Evolutionary conservation across 1,140 invertebrate genomes (phyloP), one percentile per base, ranked within the genome.

Genomic region (Arion vulgaris): DNA sequence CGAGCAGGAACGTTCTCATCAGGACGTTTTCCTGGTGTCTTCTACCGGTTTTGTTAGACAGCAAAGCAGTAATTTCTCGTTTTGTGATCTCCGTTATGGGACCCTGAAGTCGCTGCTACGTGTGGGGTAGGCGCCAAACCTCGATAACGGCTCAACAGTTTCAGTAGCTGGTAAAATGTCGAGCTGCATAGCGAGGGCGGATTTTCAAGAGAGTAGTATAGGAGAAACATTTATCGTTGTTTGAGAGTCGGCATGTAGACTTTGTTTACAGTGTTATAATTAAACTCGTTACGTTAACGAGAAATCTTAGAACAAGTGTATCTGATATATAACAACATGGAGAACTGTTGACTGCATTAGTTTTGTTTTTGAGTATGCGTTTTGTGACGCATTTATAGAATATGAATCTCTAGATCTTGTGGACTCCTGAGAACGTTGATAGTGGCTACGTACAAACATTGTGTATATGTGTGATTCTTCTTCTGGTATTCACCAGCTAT

Each of bases 81-180:
- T 66, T 66, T 32, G 62, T 66, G 62, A 17, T 32, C 62, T 66
- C 28, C 28, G 17, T 66, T 66, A 66, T 66, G 62, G 28, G 62
- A 66, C 62, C 28, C n/a, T 32, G n/a, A 66, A 66, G 62, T 32
- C n/a, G 62, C 62, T 7, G 62, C 62, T 66, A 7, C 62, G 62
- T 66, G 62, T 66, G 62, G 28, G 62, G 62, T 32, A 32, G 62
- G 62, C 62, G 62, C 62, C 62, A 66, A 28, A 4, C n/a, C 62
- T 32, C 62, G 62, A 66, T 66, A 66, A 66, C 62, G 62, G 62
- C 62, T 17, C 62, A 32, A 7, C 62, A 66, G 4, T 66, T 66
- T 66, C 28, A 34, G 62, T 66, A 66, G 62, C 62, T 66, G 28
- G 62, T 57, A 66, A 66, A 66, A 66, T 66, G 32, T 28, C 28